These are phyloP conservation scores for Chelmon rostratus DNA, from an alignment of 2,797 vertebrate genomes.

Conservation along the genomic window DNA sequence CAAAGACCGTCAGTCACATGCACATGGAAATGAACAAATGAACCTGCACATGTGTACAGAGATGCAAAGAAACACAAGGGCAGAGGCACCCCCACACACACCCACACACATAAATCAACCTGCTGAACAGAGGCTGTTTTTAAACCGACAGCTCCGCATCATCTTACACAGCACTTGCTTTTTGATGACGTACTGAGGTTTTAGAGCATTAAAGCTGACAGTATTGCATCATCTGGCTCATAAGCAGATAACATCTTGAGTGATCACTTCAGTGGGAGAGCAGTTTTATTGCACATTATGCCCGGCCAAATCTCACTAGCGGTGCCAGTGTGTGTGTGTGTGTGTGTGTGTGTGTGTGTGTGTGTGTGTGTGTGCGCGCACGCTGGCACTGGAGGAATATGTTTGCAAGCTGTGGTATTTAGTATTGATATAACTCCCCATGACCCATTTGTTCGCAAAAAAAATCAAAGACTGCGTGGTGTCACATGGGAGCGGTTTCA, in stretches of 20 bases:
- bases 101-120: constrained; percentile 21
- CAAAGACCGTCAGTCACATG: constrained; percentile 9
- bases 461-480: constrained; percentile 7
- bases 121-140: constrained; percentile 11
- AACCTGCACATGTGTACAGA: constrained; percentile 23
- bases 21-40: constrained; percentile 33
- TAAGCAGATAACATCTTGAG: constrained; percentile 12
- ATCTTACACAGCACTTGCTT: constrained; percentile 22
- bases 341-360: background rate
- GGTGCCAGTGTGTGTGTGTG: background rate
- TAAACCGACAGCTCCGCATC: background rate
- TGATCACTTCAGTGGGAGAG: background rate
- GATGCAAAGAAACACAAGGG: constrained; percentile 19
- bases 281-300: constrained; percentile 24
- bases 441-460: constrained; percentile 3
- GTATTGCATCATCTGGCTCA: constrained; percentile 26
- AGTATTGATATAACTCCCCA: constrained; percentile 1
- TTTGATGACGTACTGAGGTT: constrained; percentile 34
- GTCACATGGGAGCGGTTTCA: constrained; percentile 9
- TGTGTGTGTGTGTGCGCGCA: background rate
- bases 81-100: constrained; percentile 45
- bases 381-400: background rate
- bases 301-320: background rate
- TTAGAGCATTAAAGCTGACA: constrained; percentile 24
- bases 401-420: background rate